Conservation (phyloP, 2,113 vertebrate genomes). For the Epinephelus cyanopodus region DNA sequence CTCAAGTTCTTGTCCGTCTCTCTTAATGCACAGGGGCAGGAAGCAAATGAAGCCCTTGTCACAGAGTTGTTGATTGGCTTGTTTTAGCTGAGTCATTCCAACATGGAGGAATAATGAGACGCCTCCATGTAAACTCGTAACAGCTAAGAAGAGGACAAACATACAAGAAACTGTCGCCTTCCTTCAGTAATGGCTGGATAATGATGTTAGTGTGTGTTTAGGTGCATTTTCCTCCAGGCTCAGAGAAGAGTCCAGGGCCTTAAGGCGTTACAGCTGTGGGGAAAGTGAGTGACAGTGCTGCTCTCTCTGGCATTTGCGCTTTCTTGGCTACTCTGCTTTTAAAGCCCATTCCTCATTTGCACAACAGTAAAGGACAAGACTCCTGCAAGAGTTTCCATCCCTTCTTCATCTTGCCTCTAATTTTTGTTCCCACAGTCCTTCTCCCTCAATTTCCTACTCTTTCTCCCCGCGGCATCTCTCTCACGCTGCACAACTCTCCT, state of each 20-base stretch:
- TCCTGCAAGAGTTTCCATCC: conserved; percentile 31
- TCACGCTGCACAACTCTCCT: not conserved
- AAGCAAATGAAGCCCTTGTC: conserved; percentile 10
- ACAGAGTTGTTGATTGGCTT: conserved; percentile 37
- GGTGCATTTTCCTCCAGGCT: conserved; percentile 17
- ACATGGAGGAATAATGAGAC: conserved; percentile 41
- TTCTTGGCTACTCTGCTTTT: conserved; percentile 30
- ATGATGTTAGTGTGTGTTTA: conserved; percentile 25
- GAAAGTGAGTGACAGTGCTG: conserved; percentile 33
- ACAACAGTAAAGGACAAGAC: conserved; percentile 34
- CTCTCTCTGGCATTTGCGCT: conserved; percentile 32
- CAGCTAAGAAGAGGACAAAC: conserved; percentile 16
- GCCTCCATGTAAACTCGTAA: conserved; percentile 1
- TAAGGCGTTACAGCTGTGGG: conserved; percentile 35
- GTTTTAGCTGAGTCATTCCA: conserved; percentile 44
- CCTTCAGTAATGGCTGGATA: conserved; percentile 17
- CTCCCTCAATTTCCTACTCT: not conserved
- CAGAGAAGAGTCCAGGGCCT: not conserved
- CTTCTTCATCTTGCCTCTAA: conserved; percentile 25
- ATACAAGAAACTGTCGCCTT: conserved; percentile 12
- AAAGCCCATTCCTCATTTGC: conserved; percentile 48
- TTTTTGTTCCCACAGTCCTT: conserved; percentile 23
- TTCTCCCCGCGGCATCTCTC: not conserved
- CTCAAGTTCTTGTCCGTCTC: not conserved
- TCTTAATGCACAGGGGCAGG: conserved; percentile 1